These are phyloP conservation scores for Leucoraja erinaceus DNA, from an alignment of 2,113 vertebrate species.

Conservation along the genomic window DNA sequence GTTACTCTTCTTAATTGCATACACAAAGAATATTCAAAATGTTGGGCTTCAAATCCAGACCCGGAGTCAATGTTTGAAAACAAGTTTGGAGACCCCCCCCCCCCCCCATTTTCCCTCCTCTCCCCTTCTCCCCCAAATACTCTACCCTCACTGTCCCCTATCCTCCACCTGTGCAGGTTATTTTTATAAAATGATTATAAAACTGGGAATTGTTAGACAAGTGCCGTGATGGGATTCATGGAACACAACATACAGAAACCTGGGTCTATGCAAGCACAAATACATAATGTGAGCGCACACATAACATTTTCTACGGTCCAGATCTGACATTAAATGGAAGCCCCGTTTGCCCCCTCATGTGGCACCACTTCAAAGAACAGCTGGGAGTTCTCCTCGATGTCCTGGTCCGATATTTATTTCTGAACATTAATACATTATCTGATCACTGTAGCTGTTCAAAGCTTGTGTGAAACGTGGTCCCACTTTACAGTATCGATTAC, in stretches of 20 bases:
- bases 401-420: neutral
- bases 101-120: neutral
- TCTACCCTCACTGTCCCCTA: no score
- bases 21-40: neutral
- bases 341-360: neutral
- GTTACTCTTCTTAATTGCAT: constrained; percentile 34
- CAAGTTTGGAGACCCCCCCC: neutral
- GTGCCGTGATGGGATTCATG: neutral
- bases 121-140: neutral
- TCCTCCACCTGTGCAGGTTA: no score
- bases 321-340: neutral
- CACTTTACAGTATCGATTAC: neutral
- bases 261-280: no score
- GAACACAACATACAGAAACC: neutral
- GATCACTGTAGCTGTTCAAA: neutral
- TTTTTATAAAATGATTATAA: neutral
- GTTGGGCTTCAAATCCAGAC: neutral
- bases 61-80: neutral
- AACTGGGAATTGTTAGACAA: neutral
- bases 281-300: neutral
- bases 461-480: neutral
- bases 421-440: neutral
- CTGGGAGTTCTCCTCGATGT: neutral
- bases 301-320: neutral
- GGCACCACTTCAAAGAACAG: neutral